Percentiles rank a stretch among this genome's conserved stretches.
phyloP scores from a whole-genome alignment of 2,888 invertebrate genomes.

The Eilema griseolum region DNA sequence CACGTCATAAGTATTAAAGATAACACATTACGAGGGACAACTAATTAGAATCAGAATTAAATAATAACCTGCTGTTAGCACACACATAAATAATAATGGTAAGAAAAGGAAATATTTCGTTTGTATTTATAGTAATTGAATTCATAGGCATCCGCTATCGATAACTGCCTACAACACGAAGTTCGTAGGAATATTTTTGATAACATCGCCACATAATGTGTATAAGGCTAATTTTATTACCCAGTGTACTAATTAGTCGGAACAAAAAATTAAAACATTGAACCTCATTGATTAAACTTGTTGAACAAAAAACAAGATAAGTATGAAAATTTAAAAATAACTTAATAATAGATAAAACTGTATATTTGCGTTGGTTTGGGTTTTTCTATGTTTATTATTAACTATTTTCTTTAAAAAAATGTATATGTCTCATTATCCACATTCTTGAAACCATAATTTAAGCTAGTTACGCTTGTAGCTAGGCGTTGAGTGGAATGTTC shows the following conservation, averaged over 20 bases:
- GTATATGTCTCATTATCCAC: not conserved
- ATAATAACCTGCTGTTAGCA: not conserved
- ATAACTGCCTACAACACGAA: not conserved
- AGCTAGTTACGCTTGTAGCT: too few relatives aligned
- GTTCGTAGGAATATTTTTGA: not conserved
- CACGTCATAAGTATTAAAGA: not conserved
- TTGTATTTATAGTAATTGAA: conserved; percentile 3
- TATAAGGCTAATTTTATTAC: not conserved
- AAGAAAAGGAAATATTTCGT: not conserved
- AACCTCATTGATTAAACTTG: not conserved
- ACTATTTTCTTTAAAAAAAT: not conserved
- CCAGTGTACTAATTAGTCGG: not conserved
- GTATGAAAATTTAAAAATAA: conserved; percentile 1
- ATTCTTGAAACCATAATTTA: too few relatives aligned
- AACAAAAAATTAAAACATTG: not conserved
- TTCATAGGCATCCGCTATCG: conserved; percentile 1
- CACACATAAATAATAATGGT: not conserved
- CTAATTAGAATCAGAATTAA: conserved; percentile 2
- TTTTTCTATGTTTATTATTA: not conserved
- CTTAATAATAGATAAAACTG: not conserved
- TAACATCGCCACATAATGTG: not conserved
- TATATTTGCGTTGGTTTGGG: conserved; percentile 1
- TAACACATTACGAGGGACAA: not conserved
- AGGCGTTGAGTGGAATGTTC: too few relatives aligned
- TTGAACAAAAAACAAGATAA: not conserved